phyloP scores from a whole-genome alignment of 2,797 vertebrate genomes.

The Microctenopoma lineatum region DNA sequence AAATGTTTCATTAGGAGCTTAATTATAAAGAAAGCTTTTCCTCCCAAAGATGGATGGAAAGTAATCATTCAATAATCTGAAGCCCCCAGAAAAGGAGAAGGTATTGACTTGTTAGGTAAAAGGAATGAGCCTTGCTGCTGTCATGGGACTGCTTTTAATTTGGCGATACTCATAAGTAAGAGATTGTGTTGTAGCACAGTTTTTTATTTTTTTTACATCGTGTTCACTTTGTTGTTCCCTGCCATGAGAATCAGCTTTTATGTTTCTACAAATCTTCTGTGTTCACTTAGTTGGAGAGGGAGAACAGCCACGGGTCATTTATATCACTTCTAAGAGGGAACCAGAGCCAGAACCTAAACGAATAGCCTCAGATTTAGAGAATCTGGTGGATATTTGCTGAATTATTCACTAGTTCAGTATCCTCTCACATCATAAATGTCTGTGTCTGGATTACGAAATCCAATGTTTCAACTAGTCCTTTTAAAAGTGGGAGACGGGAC shows the following conservation, averaged over 20 bases:
- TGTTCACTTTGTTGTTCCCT: slow-evolving; percentile 52
- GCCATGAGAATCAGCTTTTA: slow-evolving; percentile 49
- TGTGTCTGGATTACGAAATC: neutral
- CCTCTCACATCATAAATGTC: slow-evolving; percentile 11
- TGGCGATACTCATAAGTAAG: slow-evolving; percentile 48
- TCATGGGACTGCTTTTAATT: slow-evolving; percentile 56
- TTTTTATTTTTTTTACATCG: slow-evolving; percentile 37
- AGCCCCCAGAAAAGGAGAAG: slow-evolving; percentile 49
- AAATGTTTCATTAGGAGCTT: slow-evolving; percentile 55
- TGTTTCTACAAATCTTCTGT: slow-evolving; percentile 44
- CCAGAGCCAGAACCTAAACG: slow-evolving; percentile 18
- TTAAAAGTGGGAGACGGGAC: neutral
- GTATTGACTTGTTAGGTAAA: slow-evolving; percentile 47
- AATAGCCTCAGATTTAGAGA: slow-evolving; percentile 21
- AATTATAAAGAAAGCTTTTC: slow-evolving; percentile 52
- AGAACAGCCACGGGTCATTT: slow-evolving; percentile 48
- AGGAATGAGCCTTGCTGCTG: slow-evolving; percentile 38
- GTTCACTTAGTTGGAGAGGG: slow-evolving; percentile 42
- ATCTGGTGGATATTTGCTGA: slow-evolving; percentile 17
- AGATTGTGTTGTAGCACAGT: slow-evolving; percentile 41
- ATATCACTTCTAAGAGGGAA: slow-evolving; percentile 27
- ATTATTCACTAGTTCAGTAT: neutral
- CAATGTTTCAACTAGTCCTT: neutral
- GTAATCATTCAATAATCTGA: slow-evolving; percentile 36
- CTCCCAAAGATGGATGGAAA: slow-evolving; percentile 33